Evolutionary conservation across 2,888 invertebrate genomes (phyloP).

Genomic region (Holacanthella duospinosa): DNA sequence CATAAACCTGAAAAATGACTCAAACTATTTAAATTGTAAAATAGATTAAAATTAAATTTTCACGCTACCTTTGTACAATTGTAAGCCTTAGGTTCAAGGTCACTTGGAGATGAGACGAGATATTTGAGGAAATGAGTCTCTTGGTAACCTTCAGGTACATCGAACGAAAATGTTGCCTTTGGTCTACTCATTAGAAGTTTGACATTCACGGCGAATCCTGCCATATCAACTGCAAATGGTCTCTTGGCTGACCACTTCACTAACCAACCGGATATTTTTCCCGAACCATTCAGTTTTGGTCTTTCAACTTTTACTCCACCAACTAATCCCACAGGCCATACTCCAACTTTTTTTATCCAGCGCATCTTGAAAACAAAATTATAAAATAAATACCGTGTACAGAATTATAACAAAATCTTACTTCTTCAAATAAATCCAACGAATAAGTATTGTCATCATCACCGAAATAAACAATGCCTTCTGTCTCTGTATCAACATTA

Average conservation of each 20-base stretch:
- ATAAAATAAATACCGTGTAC: not conserved
- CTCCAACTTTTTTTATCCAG: conserved; percentile 69
- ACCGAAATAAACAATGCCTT: conserved; percentile 82
- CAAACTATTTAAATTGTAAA: not conserved
- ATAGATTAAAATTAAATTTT: not conserved
- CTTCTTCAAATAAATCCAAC: conserved; percentile 78
- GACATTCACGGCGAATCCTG: conserved; percentile 82
- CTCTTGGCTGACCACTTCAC: conserved; percentile 63
- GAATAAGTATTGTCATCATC: conserved; percentile 95
- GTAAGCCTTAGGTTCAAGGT: conserved; percentile 83
- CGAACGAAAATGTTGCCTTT: conserved; percentile 67
- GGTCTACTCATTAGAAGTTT: conserved; percentile 59
- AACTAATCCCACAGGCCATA: conserved; percentile 92
- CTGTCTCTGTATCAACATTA: conserved; percentile 49
- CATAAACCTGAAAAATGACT: conserved; percentile 60
- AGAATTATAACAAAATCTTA: conserved; percentile 40
- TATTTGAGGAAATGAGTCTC: conserved; percentile 30
- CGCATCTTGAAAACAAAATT: conserved; percentile 63
- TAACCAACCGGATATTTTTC: conserved; percentile 43
- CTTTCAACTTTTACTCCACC: conserved; percentile 88
- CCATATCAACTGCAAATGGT: conserved; percentile 96
- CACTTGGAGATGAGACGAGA: conserved; percentile 44
- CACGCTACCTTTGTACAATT: conserved; percentile 64
- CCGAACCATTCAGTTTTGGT: conserved; percentile 59
- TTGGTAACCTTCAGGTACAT: conserved; percentile 77